phyloP scores from a whole-genome alignment of 35 echinoderm and acorn worm genomes.

The Heliocidaris erythrogramma region DNA sequence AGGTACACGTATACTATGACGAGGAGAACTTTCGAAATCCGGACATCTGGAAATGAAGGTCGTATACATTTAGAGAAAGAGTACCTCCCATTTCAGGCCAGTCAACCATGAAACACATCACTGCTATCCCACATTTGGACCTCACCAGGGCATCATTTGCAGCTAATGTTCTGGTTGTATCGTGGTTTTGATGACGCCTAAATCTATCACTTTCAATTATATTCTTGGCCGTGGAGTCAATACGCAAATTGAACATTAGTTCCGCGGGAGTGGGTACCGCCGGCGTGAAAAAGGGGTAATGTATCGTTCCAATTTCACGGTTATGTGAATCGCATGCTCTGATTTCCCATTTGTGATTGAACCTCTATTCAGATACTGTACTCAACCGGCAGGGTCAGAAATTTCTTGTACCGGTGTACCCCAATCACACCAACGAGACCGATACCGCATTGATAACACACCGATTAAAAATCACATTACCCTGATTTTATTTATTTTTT shows the following conservation, averaged over 20 bases:
- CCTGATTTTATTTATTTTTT: too few species aligned
- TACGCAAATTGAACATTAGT: constrained; percentile 5
- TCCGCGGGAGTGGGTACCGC: neutral
- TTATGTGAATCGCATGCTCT: neutral
- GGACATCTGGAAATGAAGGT: neutral
- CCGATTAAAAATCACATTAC: too few species aligned
- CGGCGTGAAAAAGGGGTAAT: neutral
- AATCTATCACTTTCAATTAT: neutral
- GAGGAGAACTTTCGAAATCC: neutral
- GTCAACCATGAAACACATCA: neutral
- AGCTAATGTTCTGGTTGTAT: neutral
- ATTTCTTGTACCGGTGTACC: neutral
- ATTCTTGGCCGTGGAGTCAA: neutral
- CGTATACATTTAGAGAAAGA: neutral
- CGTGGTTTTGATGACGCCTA: neutral
- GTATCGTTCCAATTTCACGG: constrained; percentile 9
- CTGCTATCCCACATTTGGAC: neutral
- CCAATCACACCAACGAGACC: too few species aligned
- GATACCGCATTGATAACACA: too few species aligned
- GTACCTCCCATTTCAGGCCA: neutral
- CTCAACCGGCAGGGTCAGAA: neutral
- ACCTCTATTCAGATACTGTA: neutral
- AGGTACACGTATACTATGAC: too few species aligned
- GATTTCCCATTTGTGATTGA: neutral
- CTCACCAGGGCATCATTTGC: neutral